phyloP scores from a whole-genome alignment of 2,888 invertebrate species.

The Heliconius cydno region DNA sequence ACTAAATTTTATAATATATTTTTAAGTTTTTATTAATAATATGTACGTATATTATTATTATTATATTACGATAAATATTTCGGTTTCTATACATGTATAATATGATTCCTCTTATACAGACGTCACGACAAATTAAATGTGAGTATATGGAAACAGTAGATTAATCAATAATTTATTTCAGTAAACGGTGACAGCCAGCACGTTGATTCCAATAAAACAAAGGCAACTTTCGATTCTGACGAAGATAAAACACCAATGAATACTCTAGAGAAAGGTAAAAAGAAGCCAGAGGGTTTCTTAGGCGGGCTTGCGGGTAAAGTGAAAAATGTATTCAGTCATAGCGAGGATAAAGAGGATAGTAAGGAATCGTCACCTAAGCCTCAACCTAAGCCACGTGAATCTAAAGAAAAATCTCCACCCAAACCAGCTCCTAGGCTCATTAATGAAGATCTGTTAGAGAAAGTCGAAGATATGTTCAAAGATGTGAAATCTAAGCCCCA shows the following conservation, averaged over 20 bases:
- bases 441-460: constrained; percentile 74
- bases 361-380: constrained; percentile 66
- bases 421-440: constrained; percentile 77
- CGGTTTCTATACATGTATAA: constrained; percentile 25
- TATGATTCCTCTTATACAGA: constrained; percentile 41
- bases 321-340: constrained; percentile 72
- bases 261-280: constrained; percentile 78
- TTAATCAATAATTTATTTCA: constrained; percentile 54
- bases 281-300: constrained; percentile 75
- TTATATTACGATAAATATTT: constrained; percentile 3
- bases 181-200: constrained; percentile 77
- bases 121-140: constrained; percentile 40
- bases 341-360: constrained; percentile 70
- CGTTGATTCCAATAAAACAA: constrained; percentile 80
- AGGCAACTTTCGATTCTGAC: constrained; percentile 82
- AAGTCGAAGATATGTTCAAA: constrained; percentile 82
- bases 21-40: constrained; percentile 19
- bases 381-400: constrained; percentile 63
- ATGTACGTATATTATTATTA: constrained; percentile 23
- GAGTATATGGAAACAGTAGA: constrained; percentile 44
- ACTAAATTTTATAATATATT: constrained; percentile 19
- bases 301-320: constrained; percentile 75
- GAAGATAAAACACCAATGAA: constrained; percentile 82
- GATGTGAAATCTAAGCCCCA: constrained; percentile 71
- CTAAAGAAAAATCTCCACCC: constrained; percentile 68